Base-by-base conservation (phyloP, 2,113 vertebrate genomes). In the Actenoides lindsayi region DNA sequence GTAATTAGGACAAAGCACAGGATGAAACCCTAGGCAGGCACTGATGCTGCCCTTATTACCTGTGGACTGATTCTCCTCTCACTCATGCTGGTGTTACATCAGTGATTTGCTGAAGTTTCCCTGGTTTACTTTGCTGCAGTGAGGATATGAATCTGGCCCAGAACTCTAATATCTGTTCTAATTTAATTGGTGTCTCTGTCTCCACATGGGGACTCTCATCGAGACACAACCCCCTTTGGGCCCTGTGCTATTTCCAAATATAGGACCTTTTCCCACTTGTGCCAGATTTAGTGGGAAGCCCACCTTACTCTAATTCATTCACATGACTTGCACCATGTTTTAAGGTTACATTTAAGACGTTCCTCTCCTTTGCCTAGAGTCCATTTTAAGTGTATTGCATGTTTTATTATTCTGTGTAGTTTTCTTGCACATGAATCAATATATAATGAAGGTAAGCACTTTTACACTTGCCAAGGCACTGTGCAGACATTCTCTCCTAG, bases 211-310 rank as follows among this genome's bases (percentile, higher is more conserved):
- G 92, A 94, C 96, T 94, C 78, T 95, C 41, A 93, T 91, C 85
- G 92, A 97, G 96, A 94, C 91, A 12, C 59, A 74, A 60, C 23
- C 84, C 88, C 83, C 88, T 97, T 83, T 95, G 97, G 92, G 97
- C 78, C 64, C 64, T 97, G 97, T 97, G 92, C 97, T 97, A 97
- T 94, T 97, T 97, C 96, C 96, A 97, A 97, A 97, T 96, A 95
- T 97, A 97, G 93, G 88, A 46, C 83, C 27, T 96, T 94, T 91
- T 89, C 79, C 91, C 83, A 63, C 62, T 92, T 83, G 94, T 70
- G 59, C 87, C 5, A 13, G 30, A 76, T 76, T 79, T 65, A n/a
- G 42, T 87, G 96, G 94, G 87, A 95, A 96, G 76, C 75, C 78
- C 67, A 79, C 27, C 89, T 79, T 64, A 54, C 81, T 95, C 42